Percentiles rank a stretch among this genome's conserved stretches.
Evolutionary conservation across 2,113 vertebrate genomes (phyloP).

Genomic region (Salvelinus sp.): DNA sequence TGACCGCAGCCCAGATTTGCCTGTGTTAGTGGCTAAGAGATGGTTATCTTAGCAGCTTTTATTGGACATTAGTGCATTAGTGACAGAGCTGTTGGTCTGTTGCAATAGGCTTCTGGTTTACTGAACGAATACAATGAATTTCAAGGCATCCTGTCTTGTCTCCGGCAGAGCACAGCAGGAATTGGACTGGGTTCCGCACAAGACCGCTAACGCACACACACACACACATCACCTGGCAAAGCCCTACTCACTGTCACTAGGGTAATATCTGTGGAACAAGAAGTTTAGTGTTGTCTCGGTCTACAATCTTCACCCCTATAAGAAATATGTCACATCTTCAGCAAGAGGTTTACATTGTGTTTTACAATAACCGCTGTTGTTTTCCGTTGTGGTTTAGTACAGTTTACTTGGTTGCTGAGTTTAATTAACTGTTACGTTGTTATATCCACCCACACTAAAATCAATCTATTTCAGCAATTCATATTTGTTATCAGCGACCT

Average conservation of each 20-base stretch:
- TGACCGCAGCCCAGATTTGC: too few species aligned
- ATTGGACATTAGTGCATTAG: slow-evolving; percentile 46
- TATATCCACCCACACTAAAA: background rate
- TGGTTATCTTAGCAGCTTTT: slow-evolving; percentile 23
- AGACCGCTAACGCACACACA: slow-evolving; percentile 18
- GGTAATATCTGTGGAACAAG: background rate
- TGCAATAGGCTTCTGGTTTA: slow-evolving; percentile 44
- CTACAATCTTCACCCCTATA: background rate
- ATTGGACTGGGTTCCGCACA: slow-evolving; percentile 33
- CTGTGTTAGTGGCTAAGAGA: background rate
- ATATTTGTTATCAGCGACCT: slow-evolving; percentile 27
- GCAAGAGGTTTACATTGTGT: background rate
- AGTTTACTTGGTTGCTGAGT: too few species aligned
- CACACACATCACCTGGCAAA: background rate
- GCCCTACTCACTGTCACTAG: background rate
- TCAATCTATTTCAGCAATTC: background rate
- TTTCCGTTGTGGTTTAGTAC: too few species aligned
- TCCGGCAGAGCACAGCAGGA: slow-evolving; percentile 4
- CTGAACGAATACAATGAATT: slow-evolving; percentile 55
- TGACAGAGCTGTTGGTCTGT: slow-evolving; percentile 38
- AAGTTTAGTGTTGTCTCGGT: background rate
- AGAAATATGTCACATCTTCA: background rate
- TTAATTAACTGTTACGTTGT: background rate
- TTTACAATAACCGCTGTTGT: background rate
- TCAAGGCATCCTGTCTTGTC: slow-evolving; percentile 19